Percentiles rank a stretch among this genome's conserved stretches.
Evolutionary conservation across 2,888 invertebrate genomes (phyloP).

Genomic region (Dasysyrphus tricinctus): DNA sequence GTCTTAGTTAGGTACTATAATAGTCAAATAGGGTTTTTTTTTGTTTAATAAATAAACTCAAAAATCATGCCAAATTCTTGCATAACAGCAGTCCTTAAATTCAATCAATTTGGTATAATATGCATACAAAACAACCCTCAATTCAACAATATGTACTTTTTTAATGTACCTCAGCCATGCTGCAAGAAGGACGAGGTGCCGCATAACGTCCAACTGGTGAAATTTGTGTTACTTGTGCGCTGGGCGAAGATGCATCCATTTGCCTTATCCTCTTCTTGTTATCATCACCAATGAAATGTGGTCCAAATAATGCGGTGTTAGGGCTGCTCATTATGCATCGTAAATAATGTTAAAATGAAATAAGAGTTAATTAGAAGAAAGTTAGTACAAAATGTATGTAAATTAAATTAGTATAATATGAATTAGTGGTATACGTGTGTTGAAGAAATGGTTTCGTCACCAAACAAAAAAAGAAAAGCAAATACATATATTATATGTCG

Average conservation of each 20-base stretch:
- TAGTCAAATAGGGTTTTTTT: background rate
- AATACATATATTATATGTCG: constrained; percentile 23
- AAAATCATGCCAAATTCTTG: constrained; percentile 39
- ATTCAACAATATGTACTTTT: constrained; percentile 3
- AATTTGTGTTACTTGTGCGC: constrained; percentile 82
- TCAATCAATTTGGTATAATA: background rate
- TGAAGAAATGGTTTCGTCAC: constrained; percentile 5
- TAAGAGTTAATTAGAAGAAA: constrained; percentile 22
- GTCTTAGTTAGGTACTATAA: background rate
- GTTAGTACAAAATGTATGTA: constrained; percentile 17
- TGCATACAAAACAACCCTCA: background rate
- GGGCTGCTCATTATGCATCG: constrained; percentile 78
- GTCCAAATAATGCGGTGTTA: constrained; percentile 83
- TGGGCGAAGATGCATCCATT: constrained; percentile 78
- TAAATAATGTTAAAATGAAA: constrained; percentile 39
- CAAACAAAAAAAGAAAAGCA: constrained; percentile 32
- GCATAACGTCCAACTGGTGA: constrained; percentile 86
- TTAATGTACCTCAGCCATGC: constrained; percentile 86
- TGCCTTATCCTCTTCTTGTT: constrained; percentile 78
- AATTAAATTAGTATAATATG: constrained; percentile 9
- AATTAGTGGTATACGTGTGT: background rate
- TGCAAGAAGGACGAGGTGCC: constrained; percentile 87
- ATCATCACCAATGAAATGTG: constrained; percentile 81
- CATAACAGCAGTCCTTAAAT: background rate
- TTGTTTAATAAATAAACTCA: background rate